Base-by-base conservation (phyloP, 2,888 invertebrate species). In the Blera fallax region DNA sequence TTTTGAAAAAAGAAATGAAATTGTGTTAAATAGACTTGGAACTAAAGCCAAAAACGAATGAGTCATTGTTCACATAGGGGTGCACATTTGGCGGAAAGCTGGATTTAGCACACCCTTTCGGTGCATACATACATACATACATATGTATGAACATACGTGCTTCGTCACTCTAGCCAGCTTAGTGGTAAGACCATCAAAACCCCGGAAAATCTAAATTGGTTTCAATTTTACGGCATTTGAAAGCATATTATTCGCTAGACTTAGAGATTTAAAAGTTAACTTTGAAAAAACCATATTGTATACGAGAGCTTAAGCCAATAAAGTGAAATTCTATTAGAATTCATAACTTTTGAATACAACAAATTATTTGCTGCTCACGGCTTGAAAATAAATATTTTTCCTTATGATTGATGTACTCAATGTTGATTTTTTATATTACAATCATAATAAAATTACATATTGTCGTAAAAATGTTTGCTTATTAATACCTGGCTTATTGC, bases 171-270 rank as follows among this genome's bases (percentile, higher is more conserved):
- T 32, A 45, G 43, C 10, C 24, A 43, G 62, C 73, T 73, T 52
- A 32, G 43, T 11, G 32, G 45, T 24, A 64, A 64, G 45, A 32
- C 73, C 73, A 32, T 62, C 37, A 62, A 43, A 73, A 73, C 54
- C 29, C 40, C 32, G 10, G 10, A 54, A 74, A 74, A 64, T 64
- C 54, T 52, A 56, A 74, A 74, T 74, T 74, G 74, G 18, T 45
- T 74, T 62, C 62, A 40, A 62, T 52, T 58, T 37, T 34, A 56
- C 18, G 7, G 18, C 5, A 0, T 43, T 16, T 54, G 21, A 7
- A 7, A 40, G 11, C 10, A 14, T 50, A 21, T 32, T 64, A 48
- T 48, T 29, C 21, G 8, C 8, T 40, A 29, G 32, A 45, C 29
- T 62, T 45, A 29, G 4, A 43, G 8, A 18, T n/a, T 40, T 21